Evolutionary conservation across 1,140 invertebrate species (phyloP).

Genomic region (Triops cancriformis): DNA sequence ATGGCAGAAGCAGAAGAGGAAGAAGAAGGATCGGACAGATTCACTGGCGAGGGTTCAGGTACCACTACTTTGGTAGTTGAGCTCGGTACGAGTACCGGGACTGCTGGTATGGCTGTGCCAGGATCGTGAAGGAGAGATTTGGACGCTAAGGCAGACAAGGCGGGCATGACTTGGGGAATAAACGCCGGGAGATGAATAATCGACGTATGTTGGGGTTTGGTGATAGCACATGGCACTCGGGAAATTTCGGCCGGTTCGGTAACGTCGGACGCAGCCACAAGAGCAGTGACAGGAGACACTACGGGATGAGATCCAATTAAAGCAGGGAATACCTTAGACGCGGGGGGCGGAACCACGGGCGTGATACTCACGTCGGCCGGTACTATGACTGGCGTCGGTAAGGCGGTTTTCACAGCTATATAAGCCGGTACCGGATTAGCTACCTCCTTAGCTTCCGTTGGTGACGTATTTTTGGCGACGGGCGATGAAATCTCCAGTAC

Average conservation of each 20-base stretch:
- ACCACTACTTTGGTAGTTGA: not conserved
- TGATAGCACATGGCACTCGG: not conserved
- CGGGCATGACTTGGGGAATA: slow-evolving; percentile 16
- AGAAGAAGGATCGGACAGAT: not conserved
- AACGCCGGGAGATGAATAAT: not conserved
- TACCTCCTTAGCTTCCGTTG: not conserved
- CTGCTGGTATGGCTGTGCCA: not conserved
- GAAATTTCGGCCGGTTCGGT: not conserved
- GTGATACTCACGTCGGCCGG: not conserved
- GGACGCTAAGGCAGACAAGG: slow-evolving; percentile 24
- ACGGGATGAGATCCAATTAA: not conserved
- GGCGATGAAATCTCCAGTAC: not conserved
- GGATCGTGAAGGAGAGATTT: slow-evolving; percentile 20
- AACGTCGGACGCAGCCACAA: not conserved
- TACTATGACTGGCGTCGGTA: not conserved
- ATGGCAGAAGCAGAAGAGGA: not conserved
- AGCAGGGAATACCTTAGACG: not conserved
- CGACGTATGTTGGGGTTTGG: not conserved
- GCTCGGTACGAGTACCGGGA: not conserved
- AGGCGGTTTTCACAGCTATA: not conserved
- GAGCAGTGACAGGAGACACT: slow-evolving; percentile 5
- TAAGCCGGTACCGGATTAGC: not conserved
- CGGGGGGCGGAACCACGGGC: not conserved
- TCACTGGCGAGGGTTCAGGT: not conserved
- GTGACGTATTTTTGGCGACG: no score